These are phyloP conservation scores for Penaeus indicus DNA, from an alignment of 1,140 invertebrate species.

Conservation along the genomic window DNA sequence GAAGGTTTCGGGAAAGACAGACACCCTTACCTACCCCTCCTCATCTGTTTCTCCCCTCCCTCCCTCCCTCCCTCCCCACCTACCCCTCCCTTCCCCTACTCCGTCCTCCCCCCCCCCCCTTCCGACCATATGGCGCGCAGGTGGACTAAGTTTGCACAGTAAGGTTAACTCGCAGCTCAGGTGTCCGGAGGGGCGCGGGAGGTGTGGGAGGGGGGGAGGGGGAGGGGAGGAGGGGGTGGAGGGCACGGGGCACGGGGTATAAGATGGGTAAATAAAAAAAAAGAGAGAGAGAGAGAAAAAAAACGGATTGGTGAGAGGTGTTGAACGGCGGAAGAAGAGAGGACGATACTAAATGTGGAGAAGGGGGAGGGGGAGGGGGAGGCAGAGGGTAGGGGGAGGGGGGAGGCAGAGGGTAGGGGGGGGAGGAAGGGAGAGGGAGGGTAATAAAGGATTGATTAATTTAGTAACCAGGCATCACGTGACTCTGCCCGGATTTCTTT, in stretches of 20 bases:
- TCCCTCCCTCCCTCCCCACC: not conserved
- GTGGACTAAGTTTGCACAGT: not conserved
- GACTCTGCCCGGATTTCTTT: too few relatives aligned
- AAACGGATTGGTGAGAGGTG: too few relatives aligned
- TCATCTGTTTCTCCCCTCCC: not conserved
- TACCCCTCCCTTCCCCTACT: not conserved
- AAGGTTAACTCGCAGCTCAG: slow-evolving; percentile 17
- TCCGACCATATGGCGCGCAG: not conserved
- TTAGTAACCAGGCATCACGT: too few relatives aligned
- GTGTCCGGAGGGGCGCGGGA: not conserved
- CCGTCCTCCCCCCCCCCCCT: not conserved
- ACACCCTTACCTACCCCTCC: not conserved
- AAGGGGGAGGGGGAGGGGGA: not conserved
- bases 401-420: not conserved
- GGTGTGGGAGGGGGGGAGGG: not conserved
- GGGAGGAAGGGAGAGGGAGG: too few relatives aligned
- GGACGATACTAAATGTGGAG: too few relatives aligned
- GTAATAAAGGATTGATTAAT: too few relatives aligned
- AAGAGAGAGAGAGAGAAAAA: slow-evolving; percentile 3
- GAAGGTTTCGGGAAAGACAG: too few relatives aligned
- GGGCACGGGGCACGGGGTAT: not conserved
- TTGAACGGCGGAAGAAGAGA: too few relatives aligned
- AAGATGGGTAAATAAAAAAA: not conserved
- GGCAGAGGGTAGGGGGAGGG: not conserved
- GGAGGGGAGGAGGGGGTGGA: not conserved